Evolutionary conservation across 2,113 vertebrate species (phyloP).

Genomic region (Bos indicus): DNA sequence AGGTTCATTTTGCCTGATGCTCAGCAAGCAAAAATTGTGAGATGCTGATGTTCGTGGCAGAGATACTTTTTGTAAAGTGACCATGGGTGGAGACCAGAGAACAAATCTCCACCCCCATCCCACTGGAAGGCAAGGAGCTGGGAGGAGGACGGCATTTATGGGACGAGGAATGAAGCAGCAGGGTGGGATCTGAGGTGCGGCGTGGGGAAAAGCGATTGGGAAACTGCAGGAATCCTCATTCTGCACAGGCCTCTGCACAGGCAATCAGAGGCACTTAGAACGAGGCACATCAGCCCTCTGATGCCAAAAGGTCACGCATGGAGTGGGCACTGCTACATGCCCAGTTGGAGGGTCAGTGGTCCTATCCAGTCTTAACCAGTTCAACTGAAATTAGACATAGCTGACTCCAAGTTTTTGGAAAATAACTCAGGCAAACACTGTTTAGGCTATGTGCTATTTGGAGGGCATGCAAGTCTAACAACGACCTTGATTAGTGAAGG

Average conservation of each 20-base stretch:
- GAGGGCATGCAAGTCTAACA: neutral
- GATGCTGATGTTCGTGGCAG: too few relatives aligned
- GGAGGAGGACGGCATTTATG: neutral
- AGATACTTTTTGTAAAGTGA: neutral
- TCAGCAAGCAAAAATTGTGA: neutral
- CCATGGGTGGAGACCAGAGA: neutral
- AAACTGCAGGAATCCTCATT: neutral
- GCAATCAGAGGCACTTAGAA: neutral
- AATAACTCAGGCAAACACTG: neutral
- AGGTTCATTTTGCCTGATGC: neutral
- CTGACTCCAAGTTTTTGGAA: neutral
- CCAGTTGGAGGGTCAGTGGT: neutral
- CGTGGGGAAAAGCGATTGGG: neutral
- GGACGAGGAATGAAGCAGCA: neutral
- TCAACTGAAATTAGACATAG: neutral
- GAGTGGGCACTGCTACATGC: too few relatives aligned
- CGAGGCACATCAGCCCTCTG: neutral
- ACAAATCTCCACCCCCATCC: neutral
- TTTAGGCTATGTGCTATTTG: neutral
- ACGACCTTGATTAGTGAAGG: neutral
- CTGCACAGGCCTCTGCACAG: neutral
- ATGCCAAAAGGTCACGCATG: neutral
- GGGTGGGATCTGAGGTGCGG: neutral
- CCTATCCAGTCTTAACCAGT: neutral
- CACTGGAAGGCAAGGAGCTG: neutral